phyloP scores from a whole-genome alignment of 2,888 invertebrate species.

The Drosophila leonis region DNA sequence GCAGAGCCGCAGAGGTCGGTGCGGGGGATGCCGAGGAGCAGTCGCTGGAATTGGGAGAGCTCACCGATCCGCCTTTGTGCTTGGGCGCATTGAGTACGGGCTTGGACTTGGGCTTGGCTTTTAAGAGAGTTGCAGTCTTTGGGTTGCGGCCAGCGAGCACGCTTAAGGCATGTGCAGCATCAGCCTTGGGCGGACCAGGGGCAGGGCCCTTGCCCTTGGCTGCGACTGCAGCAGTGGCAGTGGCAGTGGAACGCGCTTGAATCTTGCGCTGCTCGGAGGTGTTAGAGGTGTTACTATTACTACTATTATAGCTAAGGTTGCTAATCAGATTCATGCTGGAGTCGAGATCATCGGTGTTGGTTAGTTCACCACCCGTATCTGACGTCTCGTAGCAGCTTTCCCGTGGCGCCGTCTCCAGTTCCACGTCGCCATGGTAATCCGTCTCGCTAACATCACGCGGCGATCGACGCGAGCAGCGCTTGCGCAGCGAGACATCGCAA shows the following conservation, averaged over 20 bases:
- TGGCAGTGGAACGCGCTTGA: constrained; percentile 35
- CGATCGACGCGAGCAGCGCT: constrained; percentile 55
- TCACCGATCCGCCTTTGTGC: constrained; percentile 72
- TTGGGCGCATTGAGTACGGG: constrained; percentile 72
- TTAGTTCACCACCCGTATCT: constrained; percentile 84
- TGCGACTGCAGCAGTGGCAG: constrained; percentile 38
- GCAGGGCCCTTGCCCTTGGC: constrained; percentile 22
- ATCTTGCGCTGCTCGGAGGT: constrained; percentile 70
- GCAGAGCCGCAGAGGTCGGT: constrained; percentile 55
- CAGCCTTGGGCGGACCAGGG: constrained; percentile 24
- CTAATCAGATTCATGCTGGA: constrained; percentile 84
- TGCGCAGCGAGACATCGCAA: constrained; percentile 69
- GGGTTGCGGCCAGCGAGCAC: constrained; percentile 57
- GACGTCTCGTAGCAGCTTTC: constrained; percentile 85
- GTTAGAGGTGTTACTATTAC: constrained; percentile 85
- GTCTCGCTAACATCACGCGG: constrained; percentile 75
- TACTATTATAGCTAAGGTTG: constrained; percentile 85
- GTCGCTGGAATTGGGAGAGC: constrained; percentile 83
- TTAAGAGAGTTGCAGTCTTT: constrained; percentile 81
- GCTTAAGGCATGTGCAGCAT: constrained; percentile 55
- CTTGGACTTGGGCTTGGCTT: constrained; percentile 69
- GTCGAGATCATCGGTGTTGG: constrained; percentile 83
- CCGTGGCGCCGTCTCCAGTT: constrained; percentile 67
- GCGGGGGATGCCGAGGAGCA: constrained; percentile 80
- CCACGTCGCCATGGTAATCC: constrained; percentile 81